Percentiles rank a stretch among this genome's conserved stretches.
Evolutionary conservation across 2,113 vertebrate species (phyloP).

Genomic region (Bubo bubo): DNA sequence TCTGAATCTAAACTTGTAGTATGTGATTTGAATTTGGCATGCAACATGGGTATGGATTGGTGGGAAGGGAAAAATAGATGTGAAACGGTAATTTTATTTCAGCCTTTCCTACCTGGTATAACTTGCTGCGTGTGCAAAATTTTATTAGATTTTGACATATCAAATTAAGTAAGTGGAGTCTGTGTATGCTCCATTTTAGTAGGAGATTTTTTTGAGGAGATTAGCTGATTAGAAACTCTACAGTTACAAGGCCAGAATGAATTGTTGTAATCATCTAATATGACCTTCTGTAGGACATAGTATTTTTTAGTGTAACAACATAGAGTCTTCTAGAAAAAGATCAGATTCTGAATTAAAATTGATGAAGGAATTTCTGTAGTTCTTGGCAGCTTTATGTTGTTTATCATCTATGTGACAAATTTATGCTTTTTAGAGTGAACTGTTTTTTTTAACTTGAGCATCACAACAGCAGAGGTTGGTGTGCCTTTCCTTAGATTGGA

Average conservation of each 20-base stretch:
- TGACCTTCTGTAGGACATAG: not conserved
- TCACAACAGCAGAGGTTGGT: not conserved
- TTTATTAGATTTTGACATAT: constrained; percentile 5
- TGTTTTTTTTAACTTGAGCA: not conserved
- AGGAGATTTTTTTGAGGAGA: constrained; percentile 13
- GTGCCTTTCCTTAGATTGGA: not conserved
- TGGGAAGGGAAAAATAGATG: not conserved
- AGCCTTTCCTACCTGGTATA: not conserved
- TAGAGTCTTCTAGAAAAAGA: not conserved
- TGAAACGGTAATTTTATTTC: not conserved
- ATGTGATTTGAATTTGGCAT: not conserved
- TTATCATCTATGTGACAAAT: not conserved
- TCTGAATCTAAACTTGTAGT: not conserved
- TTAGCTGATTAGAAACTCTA: constrained; percentile 7
- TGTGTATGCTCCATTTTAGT: not conserved
- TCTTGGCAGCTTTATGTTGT: not conserved
- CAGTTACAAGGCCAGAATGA: not conserved
- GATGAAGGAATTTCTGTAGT: not conserved
- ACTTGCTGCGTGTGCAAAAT: constrained; percentile 8
- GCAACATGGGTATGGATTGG: accelerated
- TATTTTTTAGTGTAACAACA: not conserved
- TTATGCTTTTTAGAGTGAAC: not conserved
- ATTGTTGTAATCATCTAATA: constrained; percentile 2
- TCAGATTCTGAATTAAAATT: not conserved
- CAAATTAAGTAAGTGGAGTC: constrained; percentile 11